Percentiles rank a stretch among this genome's conserved stretches.
Evolutionary conservation across 2,888 invertebrate genomes (phyloP).

Genomic region (Sympetrum striolatum): DNA sequence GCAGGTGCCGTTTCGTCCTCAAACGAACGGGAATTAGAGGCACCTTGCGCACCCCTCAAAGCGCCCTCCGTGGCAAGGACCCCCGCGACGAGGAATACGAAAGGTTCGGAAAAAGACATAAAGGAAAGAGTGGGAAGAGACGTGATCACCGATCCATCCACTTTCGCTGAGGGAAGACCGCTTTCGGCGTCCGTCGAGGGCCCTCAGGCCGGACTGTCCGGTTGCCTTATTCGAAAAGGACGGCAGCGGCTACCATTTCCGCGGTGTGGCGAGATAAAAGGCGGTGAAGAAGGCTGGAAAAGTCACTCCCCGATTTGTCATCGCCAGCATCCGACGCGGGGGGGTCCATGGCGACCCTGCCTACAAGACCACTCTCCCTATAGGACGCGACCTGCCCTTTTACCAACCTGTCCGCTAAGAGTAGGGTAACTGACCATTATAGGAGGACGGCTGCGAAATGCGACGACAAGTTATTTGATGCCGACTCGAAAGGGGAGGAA

Average conservation of each 20-base stretch:
- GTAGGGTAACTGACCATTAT: background rate
- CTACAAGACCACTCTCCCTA: background rate
- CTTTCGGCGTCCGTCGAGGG: background rate
- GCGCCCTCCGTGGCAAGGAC: background rate
- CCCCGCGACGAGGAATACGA: background rate
- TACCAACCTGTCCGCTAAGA: background rate
- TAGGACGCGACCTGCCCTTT: background rate
- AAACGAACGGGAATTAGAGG: too few relatives aligned
- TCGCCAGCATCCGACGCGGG: background rate
- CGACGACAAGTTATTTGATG: background rate
- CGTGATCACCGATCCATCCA: background rate
- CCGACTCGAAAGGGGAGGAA: background rate
- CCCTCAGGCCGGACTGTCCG: background rate
- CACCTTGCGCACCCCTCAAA: background rate
- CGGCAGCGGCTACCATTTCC: background rate
- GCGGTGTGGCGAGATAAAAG: background rate
- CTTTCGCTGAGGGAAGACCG: background rate
- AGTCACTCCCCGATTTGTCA: background rate
- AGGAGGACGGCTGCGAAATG: background rate
- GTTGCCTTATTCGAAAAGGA: background rate
- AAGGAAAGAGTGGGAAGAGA: background rate
- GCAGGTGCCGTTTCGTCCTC: too few relatives aligned
- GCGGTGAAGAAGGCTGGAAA: background rate
- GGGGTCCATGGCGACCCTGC: background rate
- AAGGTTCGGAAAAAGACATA: background rate